Base-by-base conservation (phyloP, 2,888 invertebrate genomes). In the Carabus problematicus region DNA sequence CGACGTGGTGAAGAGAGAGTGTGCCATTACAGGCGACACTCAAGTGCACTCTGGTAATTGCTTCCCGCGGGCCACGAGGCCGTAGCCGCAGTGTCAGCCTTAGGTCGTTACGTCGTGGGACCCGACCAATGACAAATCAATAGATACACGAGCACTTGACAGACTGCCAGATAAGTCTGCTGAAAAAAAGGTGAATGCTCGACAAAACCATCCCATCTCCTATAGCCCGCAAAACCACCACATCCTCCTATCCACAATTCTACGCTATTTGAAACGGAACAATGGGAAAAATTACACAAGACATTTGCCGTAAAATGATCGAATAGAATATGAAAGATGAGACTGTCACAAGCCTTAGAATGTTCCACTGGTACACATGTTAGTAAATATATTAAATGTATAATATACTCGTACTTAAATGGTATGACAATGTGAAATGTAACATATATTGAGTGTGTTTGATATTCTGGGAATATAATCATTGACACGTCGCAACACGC, bases 21-120 rank as follows among this genome's bases (percentile, higher is more conserved):
- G 69, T 45, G 45, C 69, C 69, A 69, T 69, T 69, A 69, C 69
- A 74, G 72, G 73, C 71, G 71, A 73, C 71, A 70, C 72, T 70
- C 71, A 71, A 74, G 73, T 74, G 75, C 74, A 74, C 74, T 75
- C 72, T 70, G 64, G 72, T 74, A 74, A 75, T 74, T 75, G 74
- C 73, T 68, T 68, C 61, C 67, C 67, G 62, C 61, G 49, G 62
- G 69, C 43, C 69, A 16, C 52, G 60, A 56, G 45, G 64, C 41
- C 52, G 62, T 52, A 40, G 18, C 42, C 29, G 62, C 47, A 39
- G 40, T 40, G 12, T 52, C 62, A 43, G 29, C 54, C 43, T 41
- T 54, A 40, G 52, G 49, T 52, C 54, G 68, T 60, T 56, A 55
- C 58, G 52, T 56, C 29, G 14, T 56, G 56, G 19, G 52, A 49